Base-by-base conservation (phyloP, 2,113 vertebrate species). In the Euleptes europaea region DNA sequence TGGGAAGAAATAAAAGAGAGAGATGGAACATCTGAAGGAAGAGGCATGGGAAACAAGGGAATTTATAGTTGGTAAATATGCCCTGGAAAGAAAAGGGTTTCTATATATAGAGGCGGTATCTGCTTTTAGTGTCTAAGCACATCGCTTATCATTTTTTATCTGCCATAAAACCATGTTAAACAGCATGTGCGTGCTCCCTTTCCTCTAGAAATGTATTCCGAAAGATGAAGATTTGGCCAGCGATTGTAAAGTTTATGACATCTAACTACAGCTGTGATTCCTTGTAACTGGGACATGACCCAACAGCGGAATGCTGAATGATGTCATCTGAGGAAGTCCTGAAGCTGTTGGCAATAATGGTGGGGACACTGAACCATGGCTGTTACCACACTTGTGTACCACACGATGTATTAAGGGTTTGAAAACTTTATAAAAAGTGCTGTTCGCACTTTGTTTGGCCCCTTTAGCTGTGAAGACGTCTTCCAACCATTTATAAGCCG, bases 91-190 rank as follows among this genome's bases (percentile, higher is more conserved):
- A 35, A 78, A 80, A 65, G 33, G 7, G 17, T 47, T 77, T 28
- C 12, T 8, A 7, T 69, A 33, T 42, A 31, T 63, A 17, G 70
- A 28, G 33, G 2, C 33, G 42, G 12, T 5, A 23, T 10, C 13
- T 26, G 17, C 17, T 86, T 77, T 35, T 28, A 12, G 19, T 49
- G 9, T 40, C 75, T 73, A 47, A 73, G 49, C 19, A 63, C 4
- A 31, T 33, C 5, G 44, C 31, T 60, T 69, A 77, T 73, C 54
- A 31, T 83, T 89, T 79, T 84, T 38, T 75, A 66, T 19, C 40
- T 63, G 28, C 33, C 51, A 78, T 77, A 82, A 87, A 87, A 71
- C 51, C 21, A 13, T 42, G 42, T 60, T 66, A 83, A 65, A 87
- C 44, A 87, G 57, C 1, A 33, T 4, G 11, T 40, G 5, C 5